Evolutionary conservation across 2,888 invertebrate species (phyloP), one percentile per base, ranked within the genome.

Genomic region (Sarcophaga subvicina): DNA sequence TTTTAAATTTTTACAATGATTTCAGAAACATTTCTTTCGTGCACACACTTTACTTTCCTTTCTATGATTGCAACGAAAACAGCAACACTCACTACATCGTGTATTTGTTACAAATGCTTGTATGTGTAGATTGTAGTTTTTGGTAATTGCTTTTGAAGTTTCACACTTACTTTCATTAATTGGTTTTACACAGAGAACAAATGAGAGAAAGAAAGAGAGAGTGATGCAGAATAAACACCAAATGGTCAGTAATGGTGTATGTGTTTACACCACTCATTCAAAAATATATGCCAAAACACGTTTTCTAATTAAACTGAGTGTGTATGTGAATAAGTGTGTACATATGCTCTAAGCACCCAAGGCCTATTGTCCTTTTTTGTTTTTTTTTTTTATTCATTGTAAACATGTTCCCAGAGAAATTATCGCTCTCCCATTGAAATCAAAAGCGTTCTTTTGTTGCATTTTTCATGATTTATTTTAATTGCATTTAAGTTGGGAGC

Each of bases 101-200:
- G 17, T 54, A 4, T 54, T 54, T 88, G 83, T 88, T 87, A 88
- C 83, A 82, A 80, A 85, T 88, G 89, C 88, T 37, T 37, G 8
- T 37, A 37, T 37, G 37, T 37, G 8, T 37, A 10, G 87, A 90
- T 89, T 88, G 88, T 89, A 78, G 71, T 79, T 88, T 54, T 91
- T 90, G 89, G 90, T 83, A 86, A 86, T 86, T 82, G 83, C 37
- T 82, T 85, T 82, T 82, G 25, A 82, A 85, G 85, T 85, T 82
- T 79, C 75, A 79, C 78, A 85, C 85, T 85, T 78, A 78, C 69
- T 69, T 75, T 70, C 75, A n/a, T 85, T 79, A 79, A 82, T 71
- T 79, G 82, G 17, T 59, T 75, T 82, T 62, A 14, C 22, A 54
- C 25, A 60, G 47, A 3, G n/a, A 37, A 37, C 37, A 75, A 49